A percentile compares a stretch with the other conserved stretches of the same genome.
These are phyloP conservation scores for Cerceris ruficornis DNA, from an alignment of 2,888 invertebrate genomes.

Conservation along the genomic window DNA sequence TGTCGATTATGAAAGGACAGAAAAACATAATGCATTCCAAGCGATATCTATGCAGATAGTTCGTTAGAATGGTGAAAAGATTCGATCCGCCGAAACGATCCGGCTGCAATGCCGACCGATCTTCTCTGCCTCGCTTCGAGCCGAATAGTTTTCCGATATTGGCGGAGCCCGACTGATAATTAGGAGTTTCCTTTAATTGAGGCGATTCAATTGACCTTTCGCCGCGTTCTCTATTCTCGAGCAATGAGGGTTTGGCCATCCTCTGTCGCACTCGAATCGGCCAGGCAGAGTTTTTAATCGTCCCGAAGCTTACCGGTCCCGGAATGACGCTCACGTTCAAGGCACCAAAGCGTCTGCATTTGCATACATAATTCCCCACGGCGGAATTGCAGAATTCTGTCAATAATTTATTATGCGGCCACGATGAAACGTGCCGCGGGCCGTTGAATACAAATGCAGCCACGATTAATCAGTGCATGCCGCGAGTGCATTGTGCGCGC, in stretches of 20 bases:
- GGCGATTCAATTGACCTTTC: conserved; percentile 71
- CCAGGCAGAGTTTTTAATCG: conserved; percentile 62
- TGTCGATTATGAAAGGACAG: conserved; percentile 41
- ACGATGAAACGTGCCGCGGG: conserved; percentile 31
- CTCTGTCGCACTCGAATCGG: conserved; percentile 16
- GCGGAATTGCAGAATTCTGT: conserved; percentile 47
- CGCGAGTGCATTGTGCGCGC: background rate
- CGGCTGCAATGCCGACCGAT: conserved; percentile 32
- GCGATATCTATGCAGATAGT: conserved; percentile 46
- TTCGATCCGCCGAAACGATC: conserved; percentile 32
- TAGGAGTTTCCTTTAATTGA: conserved; percentile 77
- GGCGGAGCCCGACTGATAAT: conserved; percentile 71
- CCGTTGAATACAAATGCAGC: conserved; percentile 38
- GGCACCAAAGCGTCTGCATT: conserved; percentile 36
- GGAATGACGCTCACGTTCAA: conserved; percentile 42
- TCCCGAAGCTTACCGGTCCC: conserved; percentile 18
- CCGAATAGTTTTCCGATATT: conserved; percentile 78
- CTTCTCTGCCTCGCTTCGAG: conserved; percentile 61
- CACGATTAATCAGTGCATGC: conserved; percentile 8
- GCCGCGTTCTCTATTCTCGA: conserved; percentile 7
- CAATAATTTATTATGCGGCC: conserved; percentile 64
- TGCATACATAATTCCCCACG: conserved; percentile 59
- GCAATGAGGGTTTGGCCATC: background rate
- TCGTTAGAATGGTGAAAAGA: conserved; percentile 31
- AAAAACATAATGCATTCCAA: conserved; percentile 32